These are phyloP conservation scores for Notarius lentiginosus DNA, from an alignment of 2,113 vertebrate species.

Conservation along the genomic window DNA sequence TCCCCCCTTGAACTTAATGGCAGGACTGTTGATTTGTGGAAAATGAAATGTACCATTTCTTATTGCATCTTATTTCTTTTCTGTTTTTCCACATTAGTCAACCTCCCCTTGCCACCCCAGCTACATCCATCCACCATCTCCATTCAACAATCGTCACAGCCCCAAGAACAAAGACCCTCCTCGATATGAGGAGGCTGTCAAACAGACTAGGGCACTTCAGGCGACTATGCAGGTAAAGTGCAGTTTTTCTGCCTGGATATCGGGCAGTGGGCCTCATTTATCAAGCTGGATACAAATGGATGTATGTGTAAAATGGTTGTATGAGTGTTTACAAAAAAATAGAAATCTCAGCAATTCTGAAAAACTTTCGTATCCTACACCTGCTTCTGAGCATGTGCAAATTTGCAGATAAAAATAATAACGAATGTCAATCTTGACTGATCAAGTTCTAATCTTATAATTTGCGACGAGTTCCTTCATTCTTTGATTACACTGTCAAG, in stretches of 20 bases:
- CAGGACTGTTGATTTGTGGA: neutral
- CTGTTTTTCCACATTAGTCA: slow-evolving; percentile 65
- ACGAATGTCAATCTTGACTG: too few species aligned
- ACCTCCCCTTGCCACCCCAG: slow-evolving; percentile 74
- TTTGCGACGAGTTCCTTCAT: too few species aligned
- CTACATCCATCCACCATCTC: slow-evolving; percentile 74
- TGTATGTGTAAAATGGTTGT: neutral
- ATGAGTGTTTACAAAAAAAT: neutral
- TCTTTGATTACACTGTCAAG: too few species aligned
- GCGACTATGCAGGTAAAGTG: slow-evolving; percentile 76
- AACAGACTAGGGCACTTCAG: slow-evolving; percentile 85
- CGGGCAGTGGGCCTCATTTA: neutral
- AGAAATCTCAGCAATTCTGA: too few species aligned
- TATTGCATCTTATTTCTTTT: neutral
- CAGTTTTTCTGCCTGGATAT: neutral
- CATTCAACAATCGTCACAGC: slow-evolving; percentile 58
- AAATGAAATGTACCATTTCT: neutral
- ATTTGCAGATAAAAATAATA: too few species aligned
- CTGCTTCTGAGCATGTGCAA: too few species aligned
- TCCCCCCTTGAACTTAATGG: neutral
- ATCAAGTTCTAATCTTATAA: too few species aligned
- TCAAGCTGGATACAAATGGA: neutral
- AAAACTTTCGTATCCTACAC: too few species aligned
- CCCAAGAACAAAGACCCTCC: slow-evolving; percentile 90
- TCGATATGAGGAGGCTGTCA: slow-evolving; percentile 94